A percentile compares a stretch with the other conserved stretches of the same genome.
Evolutionary conservation across 2,888 invertebrate genomes (phyloP).

Genomic region (Osedax fenrisi): DNA sequence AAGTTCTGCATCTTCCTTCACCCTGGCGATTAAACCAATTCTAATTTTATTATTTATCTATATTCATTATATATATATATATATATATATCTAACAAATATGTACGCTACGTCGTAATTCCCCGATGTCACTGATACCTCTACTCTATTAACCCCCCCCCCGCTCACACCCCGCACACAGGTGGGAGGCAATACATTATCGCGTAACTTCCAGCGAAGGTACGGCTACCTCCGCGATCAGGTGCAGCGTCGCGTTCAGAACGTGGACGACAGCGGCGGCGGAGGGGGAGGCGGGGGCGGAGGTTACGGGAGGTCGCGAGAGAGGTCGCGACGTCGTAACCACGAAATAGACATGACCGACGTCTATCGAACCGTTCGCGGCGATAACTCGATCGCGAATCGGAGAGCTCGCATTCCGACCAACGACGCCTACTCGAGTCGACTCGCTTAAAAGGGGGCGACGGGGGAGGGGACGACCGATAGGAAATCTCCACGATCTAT

Average conservation of each 20-base stretch:
- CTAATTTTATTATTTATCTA: no score
- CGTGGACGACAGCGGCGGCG: neutral
- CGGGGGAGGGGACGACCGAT: no score
- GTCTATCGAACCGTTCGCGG: constrained; percentile 7
- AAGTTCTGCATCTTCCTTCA: no score
- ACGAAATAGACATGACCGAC: constrained; percentile 11
- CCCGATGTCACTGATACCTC: no score
- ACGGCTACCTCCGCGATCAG: neutral
- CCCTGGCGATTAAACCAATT: no score
- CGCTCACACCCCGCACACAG: no score
- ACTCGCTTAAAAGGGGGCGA: neutral
- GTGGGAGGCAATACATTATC: constrained; percentile 19
- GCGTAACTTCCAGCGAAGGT: constrained; percentile 28
- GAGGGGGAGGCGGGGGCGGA: neutral
- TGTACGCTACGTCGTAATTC: no score
- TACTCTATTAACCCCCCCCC: no score
- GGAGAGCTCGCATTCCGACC: neutral
- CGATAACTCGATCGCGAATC: neutral
- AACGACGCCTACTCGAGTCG: constrained; percentile 13
- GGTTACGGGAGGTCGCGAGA: neutral
- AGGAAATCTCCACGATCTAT: no score
- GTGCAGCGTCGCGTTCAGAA: neutral
- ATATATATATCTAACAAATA: no score
- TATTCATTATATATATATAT: no score
- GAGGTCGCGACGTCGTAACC: neutral